Percentiles rank a stretch among this genome's conserved stretches.
Evolutionary conservation across 1,140 invertebrate genomes (phyloP).

Genomic region (Cotesia typhae): DNA sequence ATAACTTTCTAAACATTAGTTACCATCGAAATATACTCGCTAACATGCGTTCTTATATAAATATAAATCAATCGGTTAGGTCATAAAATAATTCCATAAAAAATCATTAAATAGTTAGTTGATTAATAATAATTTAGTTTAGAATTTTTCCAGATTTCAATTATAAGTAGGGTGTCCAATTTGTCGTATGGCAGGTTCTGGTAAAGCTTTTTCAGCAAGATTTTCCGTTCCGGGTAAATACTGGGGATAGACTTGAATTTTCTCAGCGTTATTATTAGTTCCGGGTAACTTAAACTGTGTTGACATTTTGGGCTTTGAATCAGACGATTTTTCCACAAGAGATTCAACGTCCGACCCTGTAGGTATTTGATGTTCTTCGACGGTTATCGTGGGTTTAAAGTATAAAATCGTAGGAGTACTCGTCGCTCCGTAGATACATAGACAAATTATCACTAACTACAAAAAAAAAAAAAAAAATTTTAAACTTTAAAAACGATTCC

Average conservation of each 20-base stretch:
- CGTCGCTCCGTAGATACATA: constrained; percentile 16
- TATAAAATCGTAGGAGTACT: constrained; percentile 7
- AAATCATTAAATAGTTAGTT: too few species aligned
- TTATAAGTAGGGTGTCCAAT: too few species aligned
- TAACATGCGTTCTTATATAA: too few species aligned
- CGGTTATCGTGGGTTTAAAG: background rate
- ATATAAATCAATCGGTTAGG: too few species aligned
- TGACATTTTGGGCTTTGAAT: background rate
- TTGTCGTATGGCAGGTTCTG: background rate
- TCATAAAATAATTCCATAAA: too few species aligned
- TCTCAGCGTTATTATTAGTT: constrained; percentile 15
- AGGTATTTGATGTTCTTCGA: background rate
- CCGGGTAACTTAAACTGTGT: background rate
- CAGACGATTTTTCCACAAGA: constrained; percentile 11
- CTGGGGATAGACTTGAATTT: constrained; percentile 13
- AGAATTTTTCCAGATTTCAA: too few species aligned
- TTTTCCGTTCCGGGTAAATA: constrained; percentile 16
- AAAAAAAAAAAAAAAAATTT: background rate
- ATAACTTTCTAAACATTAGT: too few species aligned
- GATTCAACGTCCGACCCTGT: background rate
- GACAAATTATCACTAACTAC: background rate
- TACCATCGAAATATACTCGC: too few species aligned
- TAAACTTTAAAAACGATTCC: background rate
- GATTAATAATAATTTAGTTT: too few species aligned
- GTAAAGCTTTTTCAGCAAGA: constrained; percentile 21